Evolutionary conservation across 2,797 vertebrate genomes (phyloP).

Genomic region (Amphiprion clarkii): DNA sequence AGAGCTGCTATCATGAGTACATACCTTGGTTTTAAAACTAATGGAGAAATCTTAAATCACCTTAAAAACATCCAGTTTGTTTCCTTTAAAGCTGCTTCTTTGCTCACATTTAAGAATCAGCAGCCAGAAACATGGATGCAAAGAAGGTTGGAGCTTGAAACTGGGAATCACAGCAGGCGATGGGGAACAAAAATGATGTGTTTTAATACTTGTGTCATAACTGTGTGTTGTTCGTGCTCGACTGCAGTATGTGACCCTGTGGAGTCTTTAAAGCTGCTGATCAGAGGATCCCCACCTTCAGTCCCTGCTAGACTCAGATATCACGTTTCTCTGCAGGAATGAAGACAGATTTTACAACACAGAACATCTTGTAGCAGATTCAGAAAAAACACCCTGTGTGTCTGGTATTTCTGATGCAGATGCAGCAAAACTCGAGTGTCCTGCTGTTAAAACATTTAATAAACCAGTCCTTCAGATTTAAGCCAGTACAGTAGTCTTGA

Average conservation of each 20-base stretch:
- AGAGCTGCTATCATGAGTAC: background rate
- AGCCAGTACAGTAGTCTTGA: background rate
- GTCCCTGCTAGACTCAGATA: background rate
- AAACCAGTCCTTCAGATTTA: background rate
- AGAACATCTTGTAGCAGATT: background rate
- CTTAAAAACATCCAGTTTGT: background rate
- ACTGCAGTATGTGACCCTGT: slow-evolving; percentile 4
- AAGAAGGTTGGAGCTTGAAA: background rate
- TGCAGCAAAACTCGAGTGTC: background rate
- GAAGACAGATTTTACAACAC: background rate
- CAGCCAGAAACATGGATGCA: background rate
- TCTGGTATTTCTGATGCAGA: background rate
- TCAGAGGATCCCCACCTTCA: slow-evolving; percentile 4
- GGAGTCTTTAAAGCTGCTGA: slow-evolving; percentile 48
- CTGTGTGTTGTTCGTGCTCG: background rate
- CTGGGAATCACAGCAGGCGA: slow-evolving; percentile 1
- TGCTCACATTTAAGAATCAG: background rate
- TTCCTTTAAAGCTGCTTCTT: background rate
- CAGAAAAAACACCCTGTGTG: background rate
- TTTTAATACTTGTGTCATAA: slow-evolving; percentile 19
- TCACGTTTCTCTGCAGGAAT: background rate
- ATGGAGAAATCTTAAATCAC: background rate
- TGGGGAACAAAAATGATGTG: slow-evolving; percentile 16
- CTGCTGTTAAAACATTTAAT: background rate
- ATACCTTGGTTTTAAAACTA: background rate